Conservation (phyloP, 2,797 vertebrate genomes). For the Eremophila alpestris region DNA sequence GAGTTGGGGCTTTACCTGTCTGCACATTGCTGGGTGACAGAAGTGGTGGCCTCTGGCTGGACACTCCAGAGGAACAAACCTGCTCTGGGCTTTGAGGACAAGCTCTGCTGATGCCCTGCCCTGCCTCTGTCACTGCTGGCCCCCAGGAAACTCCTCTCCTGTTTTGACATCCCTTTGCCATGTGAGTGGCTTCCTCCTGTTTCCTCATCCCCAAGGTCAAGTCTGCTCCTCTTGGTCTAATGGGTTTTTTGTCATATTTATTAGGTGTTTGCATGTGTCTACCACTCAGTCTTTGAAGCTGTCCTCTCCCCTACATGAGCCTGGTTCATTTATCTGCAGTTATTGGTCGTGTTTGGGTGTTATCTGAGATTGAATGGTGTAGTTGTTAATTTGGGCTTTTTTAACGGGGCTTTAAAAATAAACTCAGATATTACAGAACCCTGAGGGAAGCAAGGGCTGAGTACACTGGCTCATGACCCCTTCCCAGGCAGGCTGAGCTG, state of each 20-base stretch:
- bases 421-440: neutral
- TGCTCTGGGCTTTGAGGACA: neutral
- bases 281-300: conserved; percentile 22
- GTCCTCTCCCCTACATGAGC: neutral
- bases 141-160: neutral
- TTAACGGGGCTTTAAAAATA: neutral
- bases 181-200: neutral
- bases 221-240: neutral
- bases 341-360: neutral
- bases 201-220: neutral
- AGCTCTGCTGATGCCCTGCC: neutral
- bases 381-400: neutral
- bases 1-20: neutral
- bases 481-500: neutral
- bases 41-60: neutral
- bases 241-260: conserved; percentile 22
- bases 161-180: neutral
- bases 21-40: neutral
- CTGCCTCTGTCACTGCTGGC: neutral
- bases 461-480: neutral
- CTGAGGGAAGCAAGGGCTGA: neutral
- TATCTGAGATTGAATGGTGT: neutral
- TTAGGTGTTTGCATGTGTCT: neutral
- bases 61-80: neutral
- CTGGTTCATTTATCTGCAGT: neutral